phyloP scores from a whole-genome alignment of 2,797 vertebrate species.

The Aratinga solstitialis region DNA sequence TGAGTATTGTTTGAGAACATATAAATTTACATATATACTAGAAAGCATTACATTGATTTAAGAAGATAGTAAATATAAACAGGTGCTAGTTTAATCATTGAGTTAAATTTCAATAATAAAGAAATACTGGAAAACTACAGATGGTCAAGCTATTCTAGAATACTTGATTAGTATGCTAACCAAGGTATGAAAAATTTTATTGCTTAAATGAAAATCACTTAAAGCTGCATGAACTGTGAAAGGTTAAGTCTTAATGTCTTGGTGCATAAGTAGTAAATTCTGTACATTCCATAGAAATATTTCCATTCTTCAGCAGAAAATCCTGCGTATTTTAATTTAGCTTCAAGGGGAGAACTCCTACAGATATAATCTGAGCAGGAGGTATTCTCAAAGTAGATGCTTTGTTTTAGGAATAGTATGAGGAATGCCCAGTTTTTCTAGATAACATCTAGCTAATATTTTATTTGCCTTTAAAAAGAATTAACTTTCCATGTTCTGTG shows the following conservation, averaged over 20 bases:
- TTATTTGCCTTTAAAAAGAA: not conserved
- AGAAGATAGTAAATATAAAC: not conserved
- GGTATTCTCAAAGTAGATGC: not conserved
- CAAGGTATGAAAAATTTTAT: not conserved
- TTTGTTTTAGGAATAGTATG: not conserved
- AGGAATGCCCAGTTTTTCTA: not conserved
- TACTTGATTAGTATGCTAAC: not conserved
- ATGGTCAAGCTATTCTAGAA: not conserved
- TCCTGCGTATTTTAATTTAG: not conserved
- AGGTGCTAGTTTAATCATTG: not conserved
- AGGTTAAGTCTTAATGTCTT: not conserved
- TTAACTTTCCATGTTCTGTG: not conserved
- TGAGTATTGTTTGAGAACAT: not conserved
- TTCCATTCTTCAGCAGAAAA: not conserved
- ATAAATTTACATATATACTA: slow-evolving; percentile 9
- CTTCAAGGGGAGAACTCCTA: not conserved
- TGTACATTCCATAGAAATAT: not conserved
- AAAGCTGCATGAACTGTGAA: not conserved
- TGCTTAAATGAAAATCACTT: not conserved
- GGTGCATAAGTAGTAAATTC: not conserved
- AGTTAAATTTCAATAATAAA: not conserved
- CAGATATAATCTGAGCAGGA: not conserved
- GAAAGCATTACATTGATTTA: slow-evolving; percentile 51
- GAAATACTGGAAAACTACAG: not conserved
- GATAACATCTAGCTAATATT: not conserved